Conservation (phyloP, 2,113 vertebrate species). For the Merops nubicus region DNA sequence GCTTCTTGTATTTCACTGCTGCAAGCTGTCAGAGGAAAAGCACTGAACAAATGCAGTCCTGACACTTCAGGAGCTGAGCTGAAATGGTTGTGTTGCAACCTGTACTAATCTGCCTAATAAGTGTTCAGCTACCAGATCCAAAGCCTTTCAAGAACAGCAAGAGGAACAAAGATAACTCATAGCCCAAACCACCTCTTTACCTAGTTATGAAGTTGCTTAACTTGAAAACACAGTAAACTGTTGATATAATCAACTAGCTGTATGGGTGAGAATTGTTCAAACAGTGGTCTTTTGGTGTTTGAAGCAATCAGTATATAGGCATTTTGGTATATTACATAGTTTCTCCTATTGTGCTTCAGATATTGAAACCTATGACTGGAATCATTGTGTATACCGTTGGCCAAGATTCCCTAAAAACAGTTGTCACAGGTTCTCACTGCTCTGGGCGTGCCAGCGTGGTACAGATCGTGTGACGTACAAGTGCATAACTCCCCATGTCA, state of each 20-base stretch:
- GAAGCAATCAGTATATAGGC: background rate
- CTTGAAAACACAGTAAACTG: background rate
- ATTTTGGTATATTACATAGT: background rate
- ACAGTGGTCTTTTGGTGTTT: background rate
- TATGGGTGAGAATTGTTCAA: background rate
- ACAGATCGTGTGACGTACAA: background rate
- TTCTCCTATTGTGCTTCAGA: background rate
- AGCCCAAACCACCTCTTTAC: background rate
- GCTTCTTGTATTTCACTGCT: background rate
- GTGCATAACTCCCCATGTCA: fast-evolving
- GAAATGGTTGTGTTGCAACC: background rate
- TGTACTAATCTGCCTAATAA: background rate
- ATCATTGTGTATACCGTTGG: background rate
- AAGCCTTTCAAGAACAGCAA: background rate
- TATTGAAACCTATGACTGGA: background rate
- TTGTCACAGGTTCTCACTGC: background rate
- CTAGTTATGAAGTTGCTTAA: background rate
- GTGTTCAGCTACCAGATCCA: background rate
- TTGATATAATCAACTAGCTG: background rate
- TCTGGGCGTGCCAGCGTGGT: background rate
- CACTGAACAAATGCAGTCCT: background rate
- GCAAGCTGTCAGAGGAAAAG: background rate
- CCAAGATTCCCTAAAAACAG: background rate
- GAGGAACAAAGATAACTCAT: background rate
- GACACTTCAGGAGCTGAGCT: background rate